Percentiles rank a stretch among this genome's conserved stretches.
Evolutionary conservation across 2,888 invertebrate species (phyloP).

Genomic region (Dasysyrphus tricinctus): DNA sequence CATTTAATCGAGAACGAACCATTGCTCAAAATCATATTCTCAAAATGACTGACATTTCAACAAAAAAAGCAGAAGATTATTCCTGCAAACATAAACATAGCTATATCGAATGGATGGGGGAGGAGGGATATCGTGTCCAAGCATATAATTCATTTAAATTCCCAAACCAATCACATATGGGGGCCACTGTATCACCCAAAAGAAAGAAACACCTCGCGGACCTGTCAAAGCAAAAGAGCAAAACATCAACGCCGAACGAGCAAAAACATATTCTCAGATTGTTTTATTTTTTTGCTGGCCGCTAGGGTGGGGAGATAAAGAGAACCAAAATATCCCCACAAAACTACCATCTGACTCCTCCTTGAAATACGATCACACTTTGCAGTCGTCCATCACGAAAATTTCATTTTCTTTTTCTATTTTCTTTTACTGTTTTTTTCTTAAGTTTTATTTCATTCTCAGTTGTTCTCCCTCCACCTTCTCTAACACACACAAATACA

Average conservation of each 20-base stretch:
- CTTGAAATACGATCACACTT: slow-evolving; percentile 74
- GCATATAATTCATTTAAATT: slow-evolving; percentile 71
- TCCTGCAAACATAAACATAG: not conserved
- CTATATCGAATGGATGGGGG: slow-evolving; percentile 36
- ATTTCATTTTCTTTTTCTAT: slow-evolving; percentile 67
- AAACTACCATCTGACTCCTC: slow-evolving; percentile 61
- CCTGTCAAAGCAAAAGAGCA: slow-evolving; percentile 43
- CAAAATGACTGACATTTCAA: slow-evolving; percentile 64
- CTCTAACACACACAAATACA: not conserved
- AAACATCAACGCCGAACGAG: slow-evolving; percentile 47
- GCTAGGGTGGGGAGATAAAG: slow-evolving; percentile 18
- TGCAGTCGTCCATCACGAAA: slow-evolving; percentile 75
- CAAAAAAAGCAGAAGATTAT: slow-evolving; percentile 34
- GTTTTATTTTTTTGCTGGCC: not conserved
- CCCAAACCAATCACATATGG: slow-evolving; percentile 70
- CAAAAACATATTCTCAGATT: slow-evolving; percentile 37
- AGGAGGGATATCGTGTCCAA: slow-evolving; percentile 61
- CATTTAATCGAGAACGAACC: slow-evolving; percentile 22
- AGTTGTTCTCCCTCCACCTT: slow-evolving; percentile 26
- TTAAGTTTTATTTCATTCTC: not conserved
- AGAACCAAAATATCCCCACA: slow-evolving; percentile 47
- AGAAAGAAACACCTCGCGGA: slow-evolving; percentile 55
- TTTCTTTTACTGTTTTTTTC: not conserved
- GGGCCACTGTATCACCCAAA: slow-evolving; percentile 48
- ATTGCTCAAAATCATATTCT: slow-evolving; percentile 44